These are phyloP conservation scores for Paragorgia papillata DNA, from an alignment of 92 coral and sea anemone genomes.

Conservation along the genomic window DNA sequence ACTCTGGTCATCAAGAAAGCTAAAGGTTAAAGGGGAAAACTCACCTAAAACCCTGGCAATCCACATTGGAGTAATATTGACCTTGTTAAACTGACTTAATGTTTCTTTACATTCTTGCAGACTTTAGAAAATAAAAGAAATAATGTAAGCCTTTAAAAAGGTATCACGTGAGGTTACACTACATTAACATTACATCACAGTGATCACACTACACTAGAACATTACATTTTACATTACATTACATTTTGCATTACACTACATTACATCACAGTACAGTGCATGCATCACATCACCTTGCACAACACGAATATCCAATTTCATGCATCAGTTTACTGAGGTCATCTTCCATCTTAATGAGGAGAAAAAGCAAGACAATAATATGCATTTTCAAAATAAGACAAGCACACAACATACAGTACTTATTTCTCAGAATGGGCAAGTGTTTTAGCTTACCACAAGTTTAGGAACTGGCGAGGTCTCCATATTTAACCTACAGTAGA, in stretches of 20 bases:
- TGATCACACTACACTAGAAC: too few relatives aligned
- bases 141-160: too few relatives aligned
- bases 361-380: too few relatives aligned
- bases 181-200: too few relatives aligned
- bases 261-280: too few relatives aligned
- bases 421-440: neutral
- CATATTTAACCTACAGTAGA: constrained; percentile 46
- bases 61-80: constrained; percentile 75
- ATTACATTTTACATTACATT: too few relatives aligned
- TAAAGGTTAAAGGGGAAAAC: too few relatives aligned
- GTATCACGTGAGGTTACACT: too few relatives aligned
- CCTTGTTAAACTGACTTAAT: constrained; percentile 73
- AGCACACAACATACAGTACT: neutral
- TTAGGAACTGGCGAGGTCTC: constrained; percentile 42
- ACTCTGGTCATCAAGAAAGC: too few relatives aligned
- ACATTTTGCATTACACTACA: too few relatives aligned
- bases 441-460: constrained; percentile 44
- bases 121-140: constrained; percentile 46
- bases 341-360: constrained; percentile 77
- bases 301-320: constrained; percentile 87
- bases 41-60: constrained; percentile 91
- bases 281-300: constrained; percentile 72
- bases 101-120: constrained; percentile 80
- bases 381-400: neutral
- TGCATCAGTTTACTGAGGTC: constrained; percentile 88